A percentile compares a stretch with the other conserved stretches of the same genome.
Evolutionary conservation across 2,888 invertebrate genomes (phyloP).

Genomic region (Diloba caeruleocephala): DNA sequence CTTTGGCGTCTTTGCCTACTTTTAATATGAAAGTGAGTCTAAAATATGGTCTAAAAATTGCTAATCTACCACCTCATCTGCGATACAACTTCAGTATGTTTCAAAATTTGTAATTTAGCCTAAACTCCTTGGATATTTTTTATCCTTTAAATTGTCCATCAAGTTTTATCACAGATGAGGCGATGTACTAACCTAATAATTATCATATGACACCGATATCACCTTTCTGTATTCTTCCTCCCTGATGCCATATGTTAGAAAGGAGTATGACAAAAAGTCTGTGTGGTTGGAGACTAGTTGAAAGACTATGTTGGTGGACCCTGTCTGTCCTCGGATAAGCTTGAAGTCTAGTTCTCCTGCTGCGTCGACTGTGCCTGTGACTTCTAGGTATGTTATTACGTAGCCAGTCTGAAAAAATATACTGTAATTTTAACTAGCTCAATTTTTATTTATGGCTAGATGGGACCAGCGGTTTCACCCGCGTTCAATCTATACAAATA

Average conservation of each 20-base stretch:
- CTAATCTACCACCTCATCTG: constrained; percentile 2
- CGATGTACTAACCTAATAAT: constrained; percentile 65
- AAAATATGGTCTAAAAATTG: too few species aligned
- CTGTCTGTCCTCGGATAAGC: constrained; percentile 71
- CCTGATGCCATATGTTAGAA: constrained; percentile 77
- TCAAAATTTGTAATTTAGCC: too few species aligned
- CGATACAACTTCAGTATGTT: neutral
- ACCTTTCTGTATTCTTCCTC: constrained; percentile 85
- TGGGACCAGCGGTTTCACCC: too few species aligned
- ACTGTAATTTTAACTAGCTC: too few species aligned
- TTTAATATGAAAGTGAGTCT: too few species aligned
- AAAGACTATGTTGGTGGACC: constrained; percentile 74
- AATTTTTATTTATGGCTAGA: too few species aligned
- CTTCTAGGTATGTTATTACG: constrained; percentile 79
- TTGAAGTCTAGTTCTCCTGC: constrained; percentile 74
- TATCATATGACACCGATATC: constrained; percentile 63
- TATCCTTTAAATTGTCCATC: neutral
- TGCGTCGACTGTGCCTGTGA: constrained; percentile 69
- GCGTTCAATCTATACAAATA: too few species aligned
- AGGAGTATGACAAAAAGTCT: constrained; percentile 79
- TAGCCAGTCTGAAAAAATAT: constrained; percentile 73
- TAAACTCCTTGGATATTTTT: too few species aligned
- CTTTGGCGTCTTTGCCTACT: too few species aligned
- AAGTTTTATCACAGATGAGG: neutral
- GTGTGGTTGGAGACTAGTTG: constrained; percentile 79